Base-by-base conservation (phyloP, 2,888 invertebrate genomes). In the Amiota minor region DNA sequence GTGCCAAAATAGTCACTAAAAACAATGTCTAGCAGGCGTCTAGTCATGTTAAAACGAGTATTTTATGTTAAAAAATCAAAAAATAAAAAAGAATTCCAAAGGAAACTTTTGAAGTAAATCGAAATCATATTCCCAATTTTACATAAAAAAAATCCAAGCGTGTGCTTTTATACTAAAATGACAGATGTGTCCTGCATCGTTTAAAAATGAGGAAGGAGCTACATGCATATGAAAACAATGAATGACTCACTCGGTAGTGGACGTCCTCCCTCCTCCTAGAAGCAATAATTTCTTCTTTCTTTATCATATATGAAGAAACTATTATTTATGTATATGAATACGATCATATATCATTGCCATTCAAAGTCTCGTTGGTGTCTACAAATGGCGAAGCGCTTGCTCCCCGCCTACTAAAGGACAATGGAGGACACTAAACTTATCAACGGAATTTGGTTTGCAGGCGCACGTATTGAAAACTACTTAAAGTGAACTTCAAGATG, bases 401-500 rank as follows among this genome's bases (percentile, higher is more conserved):
- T 9, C 56, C 45, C 23, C 53, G n/a, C n/a, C 14, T 16, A 20
- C 23, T 14, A 56, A 70, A 47, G 14, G 50, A 61, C n/a, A 50
- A 59, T 9, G 35, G 35, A 35, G 35, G 35, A 23, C 62, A 47
- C 18, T 35, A 55, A 72, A 71, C 71, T 71, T 71, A 71, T 71
- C 64, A 71, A 56, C 50, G 53, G 4, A 71, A 45, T 56, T 65
- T 56, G 55, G n/a, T 65, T 45, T 72, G 71, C 71, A 65, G 65
- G 35, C 50, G 65, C 71, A 72, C 71, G 71, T 72, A 72, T 64
- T 65, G 65, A 56, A 72, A 72, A 72, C 65, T 72, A 72, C 65
- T 70, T 61, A 59, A 56, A 70, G 56, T 18, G n/a, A 47, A 9
- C n/a, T 56, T 18, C 45, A 59, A 20, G 49, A 4, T 23, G 23